phyloP scores from a whole-genome alignment of 2,888 invertebrate genomes.

The Microctonus aethiopoides region DNA sequence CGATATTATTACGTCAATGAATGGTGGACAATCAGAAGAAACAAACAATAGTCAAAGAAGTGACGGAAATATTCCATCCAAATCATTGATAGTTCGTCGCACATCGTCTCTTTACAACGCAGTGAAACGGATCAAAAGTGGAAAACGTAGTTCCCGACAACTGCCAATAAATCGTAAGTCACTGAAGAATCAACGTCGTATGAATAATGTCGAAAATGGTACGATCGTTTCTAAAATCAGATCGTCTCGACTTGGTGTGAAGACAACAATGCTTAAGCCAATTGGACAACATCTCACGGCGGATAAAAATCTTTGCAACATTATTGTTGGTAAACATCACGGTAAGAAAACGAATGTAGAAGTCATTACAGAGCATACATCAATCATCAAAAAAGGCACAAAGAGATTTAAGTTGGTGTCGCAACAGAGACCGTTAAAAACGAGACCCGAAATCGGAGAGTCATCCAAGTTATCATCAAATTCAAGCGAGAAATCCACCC shows the following conservation, averaged over 20 bases:
- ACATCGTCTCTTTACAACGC: slow-evolving; percentile 52
- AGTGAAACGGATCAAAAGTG: slow-evolving; percentile 55
- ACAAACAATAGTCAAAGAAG: slow-evolving; percentile 42
- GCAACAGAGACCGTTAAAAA: slow-evolving; percentile 43
- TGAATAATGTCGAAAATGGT: slow-evolving; percentile 41
- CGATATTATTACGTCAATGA: slow-evolving; percentile 45
- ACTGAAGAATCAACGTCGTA: slow-evolving; percentile 47
- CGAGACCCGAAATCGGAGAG: slow-evolving; percentile 51
- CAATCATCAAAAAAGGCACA: slow-evolving; percentile 54
- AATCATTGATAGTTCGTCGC: slow-evolving; percentile 51
- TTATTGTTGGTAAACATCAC: not conserved
- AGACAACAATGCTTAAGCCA: slow-evolving; percentile 32
- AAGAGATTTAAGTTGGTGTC: slow-evolving; percentile 58
- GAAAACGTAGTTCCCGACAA: slow-evolving; percentile 49
- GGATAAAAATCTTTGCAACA: slow-evolving; percentile 7
- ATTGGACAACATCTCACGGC: slow-evolving; percentile 27
- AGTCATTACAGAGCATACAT: slow-evolving; percentile 46
- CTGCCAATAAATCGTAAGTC: slow-evolving; percentile 47
- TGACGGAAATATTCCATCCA: slow-evolving; percentile 47
- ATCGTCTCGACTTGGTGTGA: slow-evolving; percentile 39
- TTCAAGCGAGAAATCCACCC: slow-evolving; percentile 43
- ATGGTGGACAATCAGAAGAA: slow-evolving; percentile 39
- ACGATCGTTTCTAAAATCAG: slow-evolving; percentile 41
- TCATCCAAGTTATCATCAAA: slow-evolving; percentile 40
- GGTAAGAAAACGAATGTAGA: slow-evolving; percentile 20